Evolutionary conservation across 2,113 vertebrate species (phyloP).

Genomic region (Apodemus speciosus): DNA sequence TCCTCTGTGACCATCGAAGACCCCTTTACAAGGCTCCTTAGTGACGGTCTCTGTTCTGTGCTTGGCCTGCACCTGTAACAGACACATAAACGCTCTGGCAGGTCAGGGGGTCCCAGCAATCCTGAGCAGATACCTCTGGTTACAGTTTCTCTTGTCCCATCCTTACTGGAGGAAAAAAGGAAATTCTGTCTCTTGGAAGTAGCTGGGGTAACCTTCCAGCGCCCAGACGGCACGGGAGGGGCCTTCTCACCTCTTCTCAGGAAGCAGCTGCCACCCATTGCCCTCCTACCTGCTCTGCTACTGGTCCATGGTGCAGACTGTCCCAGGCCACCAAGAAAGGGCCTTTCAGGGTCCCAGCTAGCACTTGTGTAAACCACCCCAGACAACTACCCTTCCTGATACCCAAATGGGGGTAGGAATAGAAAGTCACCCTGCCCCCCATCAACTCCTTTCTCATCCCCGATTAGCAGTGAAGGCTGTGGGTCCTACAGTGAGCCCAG

Average conservation of each 20-base stretch:
- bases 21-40: neutral
- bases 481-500: neutral
- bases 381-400: neutral
- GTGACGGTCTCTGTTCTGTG: neutral
- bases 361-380: slow-evolving; percentile 55
- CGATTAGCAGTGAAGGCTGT: neutral
- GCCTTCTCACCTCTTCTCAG: slow-evolving; percentile 47
- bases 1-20: neutral
- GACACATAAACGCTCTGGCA: accelerated
- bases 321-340: neutral
- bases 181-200: neutral
- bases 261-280: slow-evolving; percentile 54
- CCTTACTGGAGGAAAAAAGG: neutral
- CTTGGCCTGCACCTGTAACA: neutral
- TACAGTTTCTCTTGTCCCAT: neutral
- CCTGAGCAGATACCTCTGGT: neutral
- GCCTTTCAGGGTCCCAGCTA: slow-evolving; percentile 18
- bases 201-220: neutral
- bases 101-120: neutral
- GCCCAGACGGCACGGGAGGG: no score
- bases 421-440: neutral
- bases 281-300: neutral
- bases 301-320: neutral
- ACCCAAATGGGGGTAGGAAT: neutral
- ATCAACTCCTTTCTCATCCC: neutral